Evolutionary conservation across 2,888 invertebrate genomes (phyloP), one percentile per base, ranked within the genome.

Genomic region (Idaea aversata): DNA sequence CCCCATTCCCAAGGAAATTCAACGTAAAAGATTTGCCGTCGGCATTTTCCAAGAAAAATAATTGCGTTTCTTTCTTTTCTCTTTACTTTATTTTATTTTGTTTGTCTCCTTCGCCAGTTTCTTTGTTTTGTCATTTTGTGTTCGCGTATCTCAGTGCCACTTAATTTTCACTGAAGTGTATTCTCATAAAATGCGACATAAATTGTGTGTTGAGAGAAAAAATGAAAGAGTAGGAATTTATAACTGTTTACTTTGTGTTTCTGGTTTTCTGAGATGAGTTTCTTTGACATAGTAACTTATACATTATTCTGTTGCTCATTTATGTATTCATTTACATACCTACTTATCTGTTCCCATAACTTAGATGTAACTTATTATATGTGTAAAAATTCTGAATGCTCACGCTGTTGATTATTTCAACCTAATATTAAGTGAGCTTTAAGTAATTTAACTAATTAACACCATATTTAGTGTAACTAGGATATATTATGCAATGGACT

Each of bases 401-500:
- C 13, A 13, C 10, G 47, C 47, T 7, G 7, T 47, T 13, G 47
- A 13, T 10, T 47, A 47, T 47, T 47, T 10, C 10, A 47, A 13
- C 47, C 7, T 47, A 47, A 10, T 47, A 47, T 47, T 47, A 47
- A 10, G 5, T 47, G 13, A 47, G 10, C 47, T 47, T 47, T 6
- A 47, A 47, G 13, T 47, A 47, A 47, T 47, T 47, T 10, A 47
- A 47, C 47, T 47, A 47, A 47, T 47, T 47, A 47, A 47, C 47
- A 47, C 10, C 47, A 47, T 47, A 47, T 47, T 47, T 47, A 47
- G 47, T 34, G 5, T 4, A 15, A 13, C 66, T 69, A 68, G 71
- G 74, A 78, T 76, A 77, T 75, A 73, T 25, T 25, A 25, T 81
- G 78, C 79, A 86, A 87, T 84, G 81, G 80, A 84, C 85, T 84